Evolutionary conservation across 2,888 invertebrate genomes (phyloP).

Genomic region (Pandemis corylana): DNA sequence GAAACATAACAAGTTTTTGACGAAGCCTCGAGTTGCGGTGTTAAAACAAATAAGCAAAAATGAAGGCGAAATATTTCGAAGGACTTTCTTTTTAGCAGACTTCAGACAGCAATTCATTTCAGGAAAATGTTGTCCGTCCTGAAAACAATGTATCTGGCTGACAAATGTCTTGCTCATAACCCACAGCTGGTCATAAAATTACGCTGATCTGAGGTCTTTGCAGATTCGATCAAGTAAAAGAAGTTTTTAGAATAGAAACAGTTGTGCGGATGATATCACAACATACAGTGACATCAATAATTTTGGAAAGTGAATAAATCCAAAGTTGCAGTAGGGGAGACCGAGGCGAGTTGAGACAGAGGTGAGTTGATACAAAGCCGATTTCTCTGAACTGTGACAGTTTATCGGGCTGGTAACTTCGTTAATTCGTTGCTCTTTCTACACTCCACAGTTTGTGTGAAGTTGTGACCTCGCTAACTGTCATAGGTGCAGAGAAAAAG

Average conservation of each 20-base stretch:
- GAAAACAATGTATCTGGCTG: slow-evolving; percentile 11
- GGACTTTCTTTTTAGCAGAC: slow-evolving; percentile 7
- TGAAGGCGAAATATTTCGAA: not conserved
- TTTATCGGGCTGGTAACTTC: too few species aligned
- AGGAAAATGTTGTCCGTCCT: slow-evolving; percentile 8
- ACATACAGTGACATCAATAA: too few species aligned
- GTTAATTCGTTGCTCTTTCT: too few species aligned
- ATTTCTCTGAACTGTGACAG: too few species aligned
- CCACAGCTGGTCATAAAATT: slow-evolving; percentile 8
- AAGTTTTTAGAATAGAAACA: not conserved
- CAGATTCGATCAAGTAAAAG: not conserved
- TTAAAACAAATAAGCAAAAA: slow-evolving; percentile 15
- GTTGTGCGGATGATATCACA: not conserved
- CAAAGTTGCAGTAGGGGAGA: too few species aligned
- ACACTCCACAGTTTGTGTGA: too few species aligned
- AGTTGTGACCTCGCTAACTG: too few species aligned
- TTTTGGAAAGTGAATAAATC: too few species aligned
- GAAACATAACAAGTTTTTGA: not conserved
- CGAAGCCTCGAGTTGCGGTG: not conserved
- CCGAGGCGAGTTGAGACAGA: too few species aligned
- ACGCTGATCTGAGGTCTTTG: not conserved
- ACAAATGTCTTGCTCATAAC: slow-evolving; percentile 1
- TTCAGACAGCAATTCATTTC: slow-evolving; percentile 11
- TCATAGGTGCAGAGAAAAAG: too few species aligned
- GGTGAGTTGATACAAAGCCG: too few species aligned